These are phyloP conservation scores for Panonychus citri DNA, from an alignment of 1,140 invertebrate species.

Conservation along the genomic window DNA sequence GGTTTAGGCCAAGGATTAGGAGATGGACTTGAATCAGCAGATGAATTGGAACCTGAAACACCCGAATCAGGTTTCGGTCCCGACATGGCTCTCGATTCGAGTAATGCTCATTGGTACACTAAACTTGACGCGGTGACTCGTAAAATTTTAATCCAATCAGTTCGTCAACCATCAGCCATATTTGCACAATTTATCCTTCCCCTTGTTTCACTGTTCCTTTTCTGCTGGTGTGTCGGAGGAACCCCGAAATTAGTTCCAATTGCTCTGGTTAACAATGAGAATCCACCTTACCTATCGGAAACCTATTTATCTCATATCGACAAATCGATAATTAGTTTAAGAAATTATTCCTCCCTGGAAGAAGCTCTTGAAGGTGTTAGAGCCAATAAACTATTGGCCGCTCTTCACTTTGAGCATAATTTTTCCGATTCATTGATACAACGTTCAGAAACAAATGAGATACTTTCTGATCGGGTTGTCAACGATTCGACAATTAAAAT, in stretches of 20 bases:
- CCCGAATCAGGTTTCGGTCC: background rate
- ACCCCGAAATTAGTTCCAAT: slow-evolving; percentile 56
- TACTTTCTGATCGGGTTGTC: background rate
- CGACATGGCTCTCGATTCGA: too few relatives aligned
- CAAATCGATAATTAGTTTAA: background rate
- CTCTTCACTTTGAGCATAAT: slow-evolving; percentile 6
- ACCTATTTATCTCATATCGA: slow-evolving; percentile 1
- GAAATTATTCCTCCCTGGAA: background rate
- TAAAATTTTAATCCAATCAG: slow-evolving; percentile 1
- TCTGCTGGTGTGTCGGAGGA: slow-evolving; percentile 73
- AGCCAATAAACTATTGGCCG: slow-evolving; percentile 10
- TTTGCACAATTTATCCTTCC: slow-evolving; percentile 39
- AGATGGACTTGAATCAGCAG: background rate
- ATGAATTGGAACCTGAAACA: background rate
- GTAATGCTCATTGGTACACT: background rate
- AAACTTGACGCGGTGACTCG: background rate
- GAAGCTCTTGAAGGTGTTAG: slow-evolving; percentile 8
- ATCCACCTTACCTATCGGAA: background rate
- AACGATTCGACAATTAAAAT: background rate
- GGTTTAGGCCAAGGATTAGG: background rate
- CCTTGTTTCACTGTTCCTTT: slow-evolving; percentile 72
- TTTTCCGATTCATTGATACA: slow-evolving; percentile 10
- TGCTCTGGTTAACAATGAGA: slow-evolving; percentile 39
- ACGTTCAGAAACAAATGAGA: background rate
- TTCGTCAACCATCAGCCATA: background rate